These are phyloP conservation scores for Drosophila austrosaltans DNA, from an alignment of 2,888 invertebrate genomes.

Conservation along the genomic window DNA sequence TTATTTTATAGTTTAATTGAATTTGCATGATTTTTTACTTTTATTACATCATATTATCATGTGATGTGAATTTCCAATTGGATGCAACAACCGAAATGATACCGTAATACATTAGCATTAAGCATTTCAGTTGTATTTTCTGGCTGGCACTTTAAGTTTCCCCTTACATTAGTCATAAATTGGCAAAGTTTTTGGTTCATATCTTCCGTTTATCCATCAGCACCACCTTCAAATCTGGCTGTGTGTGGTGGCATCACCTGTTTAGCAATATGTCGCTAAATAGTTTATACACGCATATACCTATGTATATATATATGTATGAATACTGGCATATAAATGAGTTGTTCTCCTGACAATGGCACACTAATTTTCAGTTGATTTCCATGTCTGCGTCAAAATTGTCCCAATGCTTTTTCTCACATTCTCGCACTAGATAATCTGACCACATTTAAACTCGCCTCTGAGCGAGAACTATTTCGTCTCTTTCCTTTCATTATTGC, in stretches of 20 bases:
- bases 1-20: no score
- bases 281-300: conserved; percentile 48
- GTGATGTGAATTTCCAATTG: no score
- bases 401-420: conserved; percentile 45
- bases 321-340: conserved; percentile 30
- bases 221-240: conserved; percentile 42
- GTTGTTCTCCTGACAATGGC: conserved; percentile 57
- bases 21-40: no score
- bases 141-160: conserved; percentile 1
- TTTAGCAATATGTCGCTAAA: conserved; percentile 77
- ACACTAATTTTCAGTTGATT: conserved; percentile 63
- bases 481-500: conserved; percentile 57
- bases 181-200: background rate
- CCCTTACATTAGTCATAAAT: conserved; percentile 1
- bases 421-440: conserved; percentile 40
- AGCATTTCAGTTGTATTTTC: background rate
- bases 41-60: no score
- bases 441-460: conserved; percentile 10
- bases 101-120: no score
- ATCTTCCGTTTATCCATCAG: conserved; percentile 9
- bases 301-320: conserved; percentile 27
- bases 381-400: conserved; percentile 38
- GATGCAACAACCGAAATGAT: no score
- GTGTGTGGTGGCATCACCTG: conserved; percentile 67
- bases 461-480: conserved; percentile 31